Evolutionary conservation across 2,797 vertebrate species (phyloP).

Genomic region (Apogon hyalosoma): DNA sequence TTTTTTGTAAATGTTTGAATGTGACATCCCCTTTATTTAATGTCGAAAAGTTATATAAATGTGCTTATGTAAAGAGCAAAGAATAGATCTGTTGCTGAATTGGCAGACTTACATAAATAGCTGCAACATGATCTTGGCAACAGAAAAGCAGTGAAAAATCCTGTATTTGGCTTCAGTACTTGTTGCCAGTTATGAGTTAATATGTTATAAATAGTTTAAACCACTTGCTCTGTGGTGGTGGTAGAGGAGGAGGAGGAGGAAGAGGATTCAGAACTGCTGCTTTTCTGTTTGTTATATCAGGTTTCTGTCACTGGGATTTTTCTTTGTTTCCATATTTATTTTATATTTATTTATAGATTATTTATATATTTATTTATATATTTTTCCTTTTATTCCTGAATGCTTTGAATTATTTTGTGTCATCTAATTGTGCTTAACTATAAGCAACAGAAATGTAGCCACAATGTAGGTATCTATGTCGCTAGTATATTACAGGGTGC

Average conservation of each 20-base stretch:
- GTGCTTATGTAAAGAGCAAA: slow-evolving; percentile 61
- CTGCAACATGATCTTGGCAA: slow-evolving; percentile 35
- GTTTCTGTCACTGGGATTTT: not conserved
- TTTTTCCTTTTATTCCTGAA: too few species aligned
- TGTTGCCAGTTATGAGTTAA: slow-evolving; percentile 17
- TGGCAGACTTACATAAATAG: slow-evolving; percentile 61
- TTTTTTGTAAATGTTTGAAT: slow-evolving; percentile 5
- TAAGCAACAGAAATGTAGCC: not conserved
- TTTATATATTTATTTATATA: too few species aligned
- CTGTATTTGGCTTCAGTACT: slow-evolving; percentile 31
- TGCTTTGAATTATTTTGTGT: not conserved
- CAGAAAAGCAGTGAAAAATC: slow-evolving; percentile 31
- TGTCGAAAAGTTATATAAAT: slow-evolving; percentile 52
- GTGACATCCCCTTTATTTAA: not conserved
- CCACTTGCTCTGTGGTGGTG: slow-evolving; percentile 3
- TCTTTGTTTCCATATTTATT: too few species aligned
- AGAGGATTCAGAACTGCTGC: not conserved
- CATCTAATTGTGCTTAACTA: not conserved
- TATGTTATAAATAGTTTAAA: slow-evolving; percentile 17
- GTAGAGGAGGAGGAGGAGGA: slow-evolving; percentile 1
- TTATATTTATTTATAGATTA: too few species aligned
- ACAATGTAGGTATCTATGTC: not conserved
- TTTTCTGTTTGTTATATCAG: slow-evolving; percentile 8
- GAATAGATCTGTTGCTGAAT: slow-evolving; percentile 34
- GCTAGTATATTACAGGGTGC: not conserved